A percentile compares a stretch with the other conserved stretches of the same genome.
phyloP scores from a whole-genome alignment of 2,888 invertebrate species.

The Lissocephala sabroskyi region DNA sequence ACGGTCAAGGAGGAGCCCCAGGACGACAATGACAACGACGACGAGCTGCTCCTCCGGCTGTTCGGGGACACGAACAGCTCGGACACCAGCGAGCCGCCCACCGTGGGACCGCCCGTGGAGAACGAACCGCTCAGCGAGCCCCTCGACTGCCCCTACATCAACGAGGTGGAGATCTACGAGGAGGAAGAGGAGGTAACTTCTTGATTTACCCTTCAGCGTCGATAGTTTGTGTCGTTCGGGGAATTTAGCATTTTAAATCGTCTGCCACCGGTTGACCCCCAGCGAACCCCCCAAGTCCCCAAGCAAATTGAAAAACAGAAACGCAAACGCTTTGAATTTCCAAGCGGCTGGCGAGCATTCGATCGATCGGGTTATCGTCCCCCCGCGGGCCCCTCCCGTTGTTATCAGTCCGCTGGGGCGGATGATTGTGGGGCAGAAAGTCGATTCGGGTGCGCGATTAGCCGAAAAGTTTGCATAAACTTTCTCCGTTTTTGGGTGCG shows the following conservation, averaged over 20 bases:
- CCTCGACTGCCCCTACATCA: constrained; percentile 45
- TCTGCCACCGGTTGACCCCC: constrained; percentile 1
- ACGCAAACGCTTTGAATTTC: too few relatives aligned
- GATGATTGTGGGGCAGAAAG: too few relatives aligned
- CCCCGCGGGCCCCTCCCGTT: too few relatives aligned
- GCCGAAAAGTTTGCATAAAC: too few relatives aligned
- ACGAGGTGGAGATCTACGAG: constrained; percentile 50
- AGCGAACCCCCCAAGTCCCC: too few relatives aligned
- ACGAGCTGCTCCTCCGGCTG: constrained; percentile 27
- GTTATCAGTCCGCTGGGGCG: too few relatives aligned
- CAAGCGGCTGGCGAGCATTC: too few relatives aligned
- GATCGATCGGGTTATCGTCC: too few relatives aligned
- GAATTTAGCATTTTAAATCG: constrained; percentile 2
- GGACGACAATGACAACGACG: constrained; percentile 38
- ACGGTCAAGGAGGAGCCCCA: constrained; percentile 47
- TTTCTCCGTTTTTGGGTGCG: too few relatives aligned
- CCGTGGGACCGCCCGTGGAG: constrained; percentile 4
- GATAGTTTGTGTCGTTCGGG: not conserved
- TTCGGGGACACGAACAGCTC: constrained; percentile 30
- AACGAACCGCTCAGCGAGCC: constrained; percentile 31
- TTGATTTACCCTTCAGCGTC: not conserved
- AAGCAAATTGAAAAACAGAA: too few relatives aligned
- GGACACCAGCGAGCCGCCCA: constrained; percentile 7
- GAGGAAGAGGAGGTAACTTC: constrained; percentile 62
- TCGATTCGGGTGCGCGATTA: too few relatives aligned